Base-by-base conservation (phyloP, 2,888 invertebrate genomes). In the Lasioglossum malachurum region DNA sequence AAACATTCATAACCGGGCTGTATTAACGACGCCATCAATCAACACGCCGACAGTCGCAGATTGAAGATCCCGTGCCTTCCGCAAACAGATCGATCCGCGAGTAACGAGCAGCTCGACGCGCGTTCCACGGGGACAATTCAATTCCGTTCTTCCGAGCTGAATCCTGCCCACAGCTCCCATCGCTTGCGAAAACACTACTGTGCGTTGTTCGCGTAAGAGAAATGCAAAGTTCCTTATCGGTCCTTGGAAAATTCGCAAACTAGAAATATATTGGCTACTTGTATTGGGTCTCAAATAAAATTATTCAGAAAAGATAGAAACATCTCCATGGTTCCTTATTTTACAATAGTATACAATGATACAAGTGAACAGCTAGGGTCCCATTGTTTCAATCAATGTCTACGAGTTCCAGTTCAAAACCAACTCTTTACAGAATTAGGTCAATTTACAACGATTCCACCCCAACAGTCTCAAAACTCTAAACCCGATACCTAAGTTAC, bases 1-100 rank as follows among this genome's bases (percentile, higher is more conserved):
- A 49, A 77, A 49, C 77, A 35, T 77, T 67, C 46, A 67, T 67
- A 67, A 49, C 46, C 67, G 31, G 23, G 14, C 19, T 38, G n/a
- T 27, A 67, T 77, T 53, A 69, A 77, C 77, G 77, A 46, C 77
- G 77, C 77, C 69, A 53, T 77, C 69, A 19, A 77, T 77, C 77
- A 67, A 4, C 49, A 14, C n/a, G 53, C 53, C 19, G 35, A 49
- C 77, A 49, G 49, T 69, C 69, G 38, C 31, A 69, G 67, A 77
- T 77, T 69, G 49, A 67, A 49, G 46, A 27, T 10, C 77, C 46
- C 35, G 35, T 69, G 46, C 69, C 69, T 64, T 31, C 77, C 49
- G 46, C 69, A 49, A 77, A 69, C 77, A 27, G 44, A 77, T 69
- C 69, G 77, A 77, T 69, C 49, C 46, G 35, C 49, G 31, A 23